Evolutionary conservation across 2,113 vertebrate genomes (phyloP).

Genomic region (Stictonetta naevosa): DNA sequence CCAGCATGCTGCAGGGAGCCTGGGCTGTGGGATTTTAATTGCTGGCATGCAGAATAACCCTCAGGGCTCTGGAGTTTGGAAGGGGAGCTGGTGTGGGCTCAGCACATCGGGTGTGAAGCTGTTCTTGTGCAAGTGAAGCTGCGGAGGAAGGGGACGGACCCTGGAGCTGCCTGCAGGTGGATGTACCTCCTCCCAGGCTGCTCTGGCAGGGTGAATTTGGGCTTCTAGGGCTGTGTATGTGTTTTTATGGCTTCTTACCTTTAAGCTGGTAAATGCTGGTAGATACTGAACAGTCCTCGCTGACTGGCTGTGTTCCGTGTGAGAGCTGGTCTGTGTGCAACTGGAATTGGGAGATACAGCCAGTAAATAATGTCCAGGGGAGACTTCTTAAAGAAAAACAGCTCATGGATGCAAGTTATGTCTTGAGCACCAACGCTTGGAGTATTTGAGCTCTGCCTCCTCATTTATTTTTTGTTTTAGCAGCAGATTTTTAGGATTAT

Average conservation of each 20-base stretch:
- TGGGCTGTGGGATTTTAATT: neutral
- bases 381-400: neutral
- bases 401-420: neutral
- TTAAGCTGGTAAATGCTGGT: neutral
- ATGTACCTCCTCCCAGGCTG: neutral
- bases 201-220: neutral
- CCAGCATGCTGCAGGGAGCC: neutral
- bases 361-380: neutral
- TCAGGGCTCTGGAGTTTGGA: neutral
- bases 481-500: neutral
- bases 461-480: neutral
- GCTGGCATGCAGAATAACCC: neutral
- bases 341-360: neutral
- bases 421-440: neutral
- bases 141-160: neutral
- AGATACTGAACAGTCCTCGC: neutral
- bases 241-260: neutral
- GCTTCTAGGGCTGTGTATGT: accelerated
- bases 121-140: neutral
- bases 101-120: accelerated
- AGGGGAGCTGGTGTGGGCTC: neutral
- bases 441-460: neutral
- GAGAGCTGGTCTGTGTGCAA: neutral
- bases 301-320: neutral
- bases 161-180: neutral